Percentiles rank a stretch among this genome's conserved stretches.
Evolutionary conservation across 2,888 invertebrate genomes (phyloP).

Genomic region (Monoplex corrugatus): DNA sequence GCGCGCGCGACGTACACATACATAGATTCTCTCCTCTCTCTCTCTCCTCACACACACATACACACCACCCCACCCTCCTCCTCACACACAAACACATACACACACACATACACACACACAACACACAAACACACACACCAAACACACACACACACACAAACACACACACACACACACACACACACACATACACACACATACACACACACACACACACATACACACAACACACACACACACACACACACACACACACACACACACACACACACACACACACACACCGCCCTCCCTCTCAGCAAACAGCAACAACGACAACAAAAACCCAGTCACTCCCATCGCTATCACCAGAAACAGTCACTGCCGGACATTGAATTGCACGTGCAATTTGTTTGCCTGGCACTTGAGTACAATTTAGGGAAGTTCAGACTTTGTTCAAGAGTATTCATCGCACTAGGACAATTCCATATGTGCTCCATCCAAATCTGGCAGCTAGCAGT

Average conservation of each 20-base stretch:
- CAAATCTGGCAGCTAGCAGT: no score
- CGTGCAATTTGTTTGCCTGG: no score
- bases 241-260: not conserved
- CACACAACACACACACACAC: not conserved
- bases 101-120: not conserved
- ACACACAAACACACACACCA: no score
- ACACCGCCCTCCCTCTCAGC: not conserved
- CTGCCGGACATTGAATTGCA: not conserved
- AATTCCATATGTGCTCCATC: not conserved
- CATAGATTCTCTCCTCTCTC: no score
- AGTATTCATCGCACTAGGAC: not conserved
- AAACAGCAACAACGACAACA: no score
- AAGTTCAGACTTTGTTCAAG: no score
- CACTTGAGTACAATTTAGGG: no score
- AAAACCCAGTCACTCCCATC: no score
- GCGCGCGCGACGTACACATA: not conserved
- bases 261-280: not conserved
- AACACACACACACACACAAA: no score
- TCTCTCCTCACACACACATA: not conserved
- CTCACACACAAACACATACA: not conserved
- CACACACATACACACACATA: not conserved
- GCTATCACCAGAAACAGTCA: no score
- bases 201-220: not conserved
- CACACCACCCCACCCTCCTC: no score
- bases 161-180: not conserved